Conservation (phyloP, 1,140 invertebrate species). For the Drosophila rhopaloa region DNA sequence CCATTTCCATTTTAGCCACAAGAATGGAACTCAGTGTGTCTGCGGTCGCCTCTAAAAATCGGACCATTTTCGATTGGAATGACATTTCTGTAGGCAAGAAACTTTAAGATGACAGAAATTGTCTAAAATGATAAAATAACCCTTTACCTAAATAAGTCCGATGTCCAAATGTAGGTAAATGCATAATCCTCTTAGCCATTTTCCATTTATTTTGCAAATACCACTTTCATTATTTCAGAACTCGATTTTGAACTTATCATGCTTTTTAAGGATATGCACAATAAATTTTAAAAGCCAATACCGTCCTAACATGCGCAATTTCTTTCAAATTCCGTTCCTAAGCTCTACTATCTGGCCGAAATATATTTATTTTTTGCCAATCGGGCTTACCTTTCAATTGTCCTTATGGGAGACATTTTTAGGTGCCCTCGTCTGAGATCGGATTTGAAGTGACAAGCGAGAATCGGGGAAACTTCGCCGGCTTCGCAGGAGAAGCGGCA, state of each 20-base stretch:
- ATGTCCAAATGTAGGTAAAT: too few species aligned
- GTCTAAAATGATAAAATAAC: too few species aligned
- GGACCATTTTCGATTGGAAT: neutral
- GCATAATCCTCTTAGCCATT: too few species aligned
- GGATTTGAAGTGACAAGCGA: constrained; percentile 41
- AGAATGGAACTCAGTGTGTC: neutral
- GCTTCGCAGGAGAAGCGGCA: neutral
- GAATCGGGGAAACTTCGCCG: constrained; percentile 20
- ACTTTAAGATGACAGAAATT: neutral
- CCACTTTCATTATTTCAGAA: too few species aligned
- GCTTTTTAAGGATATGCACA: too few species aligned
- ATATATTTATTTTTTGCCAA: constrained; percentile 8
- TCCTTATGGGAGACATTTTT: constrained; percentile 26
- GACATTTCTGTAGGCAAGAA: too few species aligned
- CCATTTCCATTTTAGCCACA: neutral
- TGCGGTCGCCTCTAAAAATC: neutral
- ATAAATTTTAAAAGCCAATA: too few species aligned
- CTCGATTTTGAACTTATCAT: too few species aligned
- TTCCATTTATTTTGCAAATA: too few species aligned
- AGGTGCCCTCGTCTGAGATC: constrained; percentile 12
- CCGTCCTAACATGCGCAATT: neutral
- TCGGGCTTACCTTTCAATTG: constrained; percentile 23
- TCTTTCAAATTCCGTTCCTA: neutral
- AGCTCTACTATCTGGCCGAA: neutral
- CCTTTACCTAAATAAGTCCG: too few species aligned